These are phyloP conservation scores for Cairina moschata DNA, from an alignment of 2,113 vertebrate genomes.

Conservation along the genomic window DNA sequence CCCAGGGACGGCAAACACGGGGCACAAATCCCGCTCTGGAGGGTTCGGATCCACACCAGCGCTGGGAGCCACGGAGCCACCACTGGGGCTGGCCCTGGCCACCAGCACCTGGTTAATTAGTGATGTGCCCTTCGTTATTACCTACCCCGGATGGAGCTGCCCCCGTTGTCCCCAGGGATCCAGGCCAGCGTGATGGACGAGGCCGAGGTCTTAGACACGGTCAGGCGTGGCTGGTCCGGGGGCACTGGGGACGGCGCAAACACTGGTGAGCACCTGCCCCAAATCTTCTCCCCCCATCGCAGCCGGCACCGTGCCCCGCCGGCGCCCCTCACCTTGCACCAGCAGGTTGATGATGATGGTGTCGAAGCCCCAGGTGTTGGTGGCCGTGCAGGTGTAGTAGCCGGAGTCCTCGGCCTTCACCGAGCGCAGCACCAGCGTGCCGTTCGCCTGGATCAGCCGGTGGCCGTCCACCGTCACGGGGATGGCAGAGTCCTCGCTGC, in stretches of 20 bases:
- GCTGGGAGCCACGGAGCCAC: rapidly evolving
- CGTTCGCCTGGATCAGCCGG: slow-evolving; percentile 90
- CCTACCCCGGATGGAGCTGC: slow-evolving; percentile 86
- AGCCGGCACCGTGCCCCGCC: rapidly evolving
- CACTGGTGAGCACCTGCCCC: background rate
- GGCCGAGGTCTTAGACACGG: slow-evolving; percentile 92
- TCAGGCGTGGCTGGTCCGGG: slow-evolving; percentile 95
- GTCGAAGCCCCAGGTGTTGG: slow-evolving; percentile 96
- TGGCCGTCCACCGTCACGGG: slow-evolving; percentile 90
- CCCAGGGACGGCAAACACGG: background rate
- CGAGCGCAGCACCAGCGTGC: slow-evolving; percentile 90
- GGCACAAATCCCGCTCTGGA: background rate
- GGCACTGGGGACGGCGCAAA: slow-evolving; percentile 79
- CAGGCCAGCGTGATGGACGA: slow-evolving; percentile 96
- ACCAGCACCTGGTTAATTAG: background rate
- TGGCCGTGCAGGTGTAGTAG: slow-evolving; percentile 98
- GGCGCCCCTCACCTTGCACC: slow-evolving; percentile 87
- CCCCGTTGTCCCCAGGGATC: slow-evolving; percentile 98
- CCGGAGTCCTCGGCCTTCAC: slow-evolving; percentile 97
- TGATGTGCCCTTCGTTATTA: rapidly evolving
- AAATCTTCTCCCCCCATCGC: background rate
- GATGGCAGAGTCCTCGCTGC: slow-evolving; percentile 94
- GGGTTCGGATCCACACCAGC: rapidly evolving
- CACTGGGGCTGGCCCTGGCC: background rate
- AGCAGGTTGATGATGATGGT: slow-evolving; percentile 97